Evolutionary conservation across 1,140 invertebrate genomes (phyloP).

Genomic region (Rhagoletis pomonella): DNA sequence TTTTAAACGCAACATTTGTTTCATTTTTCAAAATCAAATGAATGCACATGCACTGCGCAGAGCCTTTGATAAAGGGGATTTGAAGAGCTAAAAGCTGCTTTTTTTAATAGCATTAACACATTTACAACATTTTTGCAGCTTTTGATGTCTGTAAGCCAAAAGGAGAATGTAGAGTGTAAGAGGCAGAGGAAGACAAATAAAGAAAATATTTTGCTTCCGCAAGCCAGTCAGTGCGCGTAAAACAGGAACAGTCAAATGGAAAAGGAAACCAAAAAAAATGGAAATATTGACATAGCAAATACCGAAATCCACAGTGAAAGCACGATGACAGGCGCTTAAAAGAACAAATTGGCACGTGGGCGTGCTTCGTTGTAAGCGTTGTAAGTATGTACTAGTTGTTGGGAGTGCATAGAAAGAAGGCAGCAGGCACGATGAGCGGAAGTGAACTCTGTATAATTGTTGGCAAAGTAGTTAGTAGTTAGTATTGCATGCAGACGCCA

Average conservation of each 20-base stretch:
- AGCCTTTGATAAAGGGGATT: too few species aligned
- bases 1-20: too few species aligned
- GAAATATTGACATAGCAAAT: constrained; percentile 35
- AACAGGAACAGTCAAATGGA: neutral
- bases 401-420: too few species aligned
- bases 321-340: constrained; percentile 13
- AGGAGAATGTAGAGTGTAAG: neutral
- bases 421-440: neutral
- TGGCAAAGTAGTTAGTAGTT: neutral
- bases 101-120: too few species aligned
- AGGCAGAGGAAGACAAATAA: neutral
- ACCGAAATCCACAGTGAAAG: neutral
- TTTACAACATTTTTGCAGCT: neutral
- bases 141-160: neutral
- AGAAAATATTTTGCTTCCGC: neutral
- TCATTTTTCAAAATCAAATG: too few species aligned
- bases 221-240: neutral
- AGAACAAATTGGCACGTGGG: constrained; percentile 4
- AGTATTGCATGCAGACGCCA: neutral
- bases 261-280: neutral
- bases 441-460: neutral
- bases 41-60: too few species aligned
- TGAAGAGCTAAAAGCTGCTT: too few species aligned
- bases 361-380: neutral
- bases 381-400: too few species aligned